Evolutionary conservation across 1,140 invertebrate species (phyloP), one percentile per base, ranked within the genome.

Genomic region (Drosophila albomicans): DNA sequence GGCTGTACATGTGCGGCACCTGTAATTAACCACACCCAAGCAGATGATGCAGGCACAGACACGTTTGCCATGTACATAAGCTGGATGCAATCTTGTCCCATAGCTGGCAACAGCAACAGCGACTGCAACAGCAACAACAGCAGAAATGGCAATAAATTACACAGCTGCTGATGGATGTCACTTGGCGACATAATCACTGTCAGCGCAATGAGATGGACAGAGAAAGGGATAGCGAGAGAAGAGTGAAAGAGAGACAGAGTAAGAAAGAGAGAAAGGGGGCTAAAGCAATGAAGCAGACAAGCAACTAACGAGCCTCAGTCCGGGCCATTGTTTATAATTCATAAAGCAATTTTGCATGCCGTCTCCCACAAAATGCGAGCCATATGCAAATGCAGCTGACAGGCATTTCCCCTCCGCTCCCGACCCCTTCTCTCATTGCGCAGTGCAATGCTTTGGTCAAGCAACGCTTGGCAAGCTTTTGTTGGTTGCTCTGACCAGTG

Each of bases 111-210:
- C 59, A 62, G 3, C 43, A 48, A 30, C 59, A 16, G 5, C 45
- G 35, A 35, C 28, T 8, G 25, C 20, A 25, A 25, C 43, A 32
- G 4, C 28, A 46, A 48, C 58, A 61, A 15, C 25, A 15, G 48
- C 30, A 25, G 62, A 51, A 52, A 54, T 41, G 63, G 68, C 78
- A 82, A 82, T 78, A 82, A 82, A 82, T 82, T 82, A 77, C 74
- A 59, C 79, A 81, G 65, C 74, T 82, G 78, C 79, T 82, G 79
- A 82, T 80, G 74, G 79, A 77, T 80, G 78, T 82, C 79, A 82
- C 74, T 80, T 80, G 73, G 78, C 76, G 79, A 75, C 74, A 80
- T 80, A 82, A 82, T 82, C 78, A 82, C 79, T 82, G 78, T 80
- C 78, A 80, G 77, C 58, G 67, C 78, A 76, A 56, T 65, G 64